Evolutionary conservation across 2,113 vertebrate genomes (phyloP).

Genomic region (Pterocles burchelli): DNA sequence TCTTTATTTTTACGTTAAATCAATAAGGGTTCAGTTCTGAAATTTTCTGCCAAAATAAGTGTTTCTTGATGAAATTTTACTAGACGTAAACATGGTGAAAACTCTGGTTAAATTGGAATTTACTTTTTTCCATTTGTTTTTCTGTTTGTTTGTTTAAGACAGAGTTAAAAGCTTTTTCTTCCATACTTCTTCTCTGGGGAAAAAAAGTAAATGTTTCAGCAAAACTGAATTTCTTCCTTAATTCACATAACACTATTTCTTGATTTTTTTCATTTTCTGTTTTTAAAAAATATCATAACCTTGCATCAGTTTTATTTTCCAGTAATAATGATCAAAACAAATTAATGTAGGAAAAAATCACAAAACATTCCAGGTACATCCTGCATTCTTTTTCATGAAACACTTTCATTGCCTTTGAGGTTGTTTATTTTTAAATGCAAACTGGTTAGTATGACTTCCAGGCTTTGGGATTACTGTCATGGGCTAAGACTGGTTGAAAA

Average conservation of each 20-base stretch:
- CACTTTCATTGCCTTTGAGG: not conserved
- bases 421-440: constrained; percentile 25
- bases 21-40: not conserved
- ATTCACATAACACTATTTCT: not conserved
- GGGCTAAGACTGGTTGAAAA: not conserved
- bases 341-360: not conserved
- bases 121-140: not conserved
- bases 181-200: not conserved
- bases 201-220: not conserved
- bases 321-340: not conserved
- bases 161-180: not conserved
- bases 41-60: fast-evolving
- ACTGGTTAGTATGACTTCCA: constrained; percentile 58
- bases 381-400: not conserved
- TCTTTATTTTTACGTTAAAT: not conserved
- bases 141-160: not conserved
- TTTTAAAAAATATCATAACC: not conserved
- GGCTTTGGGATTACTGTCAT: not conserved
- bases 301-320: not conserved
- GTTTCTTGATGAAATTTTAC: not conserved
- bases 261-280: not conserved
- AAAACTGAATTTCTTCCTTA: not conserved
- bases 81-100: not conserved
- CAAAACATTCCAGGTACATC: not conserved
- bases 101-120: not conserved